These are phyloP conservation scores for Hesperophylax magnus DNA, from an alignment of 1,140 invertebrate species.

Conservation along the genomic window DNA sequence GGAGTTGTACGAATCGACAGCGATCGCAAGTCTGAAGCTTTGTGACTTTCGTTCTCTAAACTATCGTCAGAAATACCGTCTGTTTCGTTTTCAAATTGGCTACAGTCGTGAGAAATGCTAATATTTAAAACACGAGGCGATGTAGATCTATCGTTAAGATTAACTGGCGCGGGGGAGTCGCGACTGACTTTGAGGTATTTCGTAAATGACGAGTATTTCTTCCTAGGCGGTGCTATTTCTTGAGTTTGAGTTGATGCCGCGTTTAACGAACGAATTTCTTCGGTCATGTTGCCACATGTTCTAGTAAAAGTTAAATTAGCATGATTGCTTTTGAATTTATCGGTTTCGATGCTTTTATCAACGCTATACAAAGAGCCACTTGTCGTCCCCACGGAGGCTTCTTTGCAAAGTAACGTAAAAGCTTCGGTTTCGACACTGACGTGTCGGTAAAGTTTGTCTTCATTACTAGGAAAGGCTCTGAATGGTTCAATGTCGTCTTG, in stretches of 20 bases:
- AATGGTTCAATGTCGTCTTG: constrained; percentile 68
- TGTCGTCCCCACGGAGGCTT: constrained; percentile 64
- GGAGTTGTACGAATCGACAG: constrained; percentile 35
- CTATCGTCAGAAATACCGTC: constrained; percentile 55
- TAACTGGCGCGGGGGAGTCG: background rate
- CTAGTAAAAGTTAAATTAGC: constrained; percentile 39
- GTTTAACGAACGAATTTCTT: constrained; percentile 32
- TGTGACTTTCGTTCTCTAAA: constrained; percentile 40
- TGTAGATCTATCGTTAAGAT: background rate
- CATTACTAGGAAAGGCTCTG: constrained; percentile 59
- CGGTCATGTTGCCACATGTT: constrained; percentile 55
- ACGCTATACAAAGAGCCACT: constrained; percentile 61
- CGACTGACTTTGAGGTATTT: constrained; percentile 52
- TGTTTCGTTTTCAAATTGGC: constrained; percentile 46
- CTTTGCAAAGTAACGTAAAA: constrained; percentile 64
- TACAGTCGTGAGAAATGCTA: constrained; percentile 52
- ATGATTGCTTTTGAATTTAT: constrained; percentile 54
- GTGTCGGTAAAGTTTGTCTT: constrained; percentile 60
- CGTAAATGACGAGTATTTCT: constrained; percentile 52
- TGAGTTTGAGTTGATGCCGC: constrained; percentile 44
- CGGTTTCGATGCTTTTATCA: constrained; percentile 65
- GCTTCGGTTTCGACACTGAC: constrained; percentile 64
- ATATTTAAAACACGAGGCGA: constrained; percentile 51
- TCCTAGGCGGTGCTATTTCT: constrained; percentile 42
- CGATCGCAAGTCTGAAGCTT: background rate